Percentiles rank a stretch among this genome's conserved stretches.
phyloP scores from a whole-genome alignment of 2,797 vertebrate genomes.

The Bradypodion pumilum region DNA sequence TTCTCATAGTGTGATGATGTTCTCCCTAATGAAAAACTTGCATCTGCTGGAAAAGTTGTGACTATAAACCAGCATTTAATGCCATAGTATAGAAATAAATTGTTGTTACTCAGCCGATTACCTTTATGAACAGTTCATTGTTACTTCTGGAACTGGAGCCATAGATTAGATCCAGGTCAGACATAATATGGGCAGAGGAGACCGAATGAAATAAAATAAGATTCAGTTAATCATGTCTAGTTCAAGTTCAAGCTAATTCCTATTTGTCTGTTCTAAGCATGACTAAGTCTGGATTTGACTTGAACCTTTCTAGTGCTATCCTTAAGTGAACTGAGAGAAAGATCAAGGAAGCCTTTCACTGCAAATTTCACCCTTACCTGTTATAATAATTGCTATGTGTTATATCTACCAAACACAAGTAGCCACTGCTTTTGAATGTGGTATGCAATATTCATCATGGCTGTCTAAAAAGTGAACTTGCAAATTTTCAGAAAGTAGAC shows the following conservation, averaged over 20 bases:
- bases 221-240: neutral
- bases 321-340: constrained; percentile 32
- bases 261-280: neutral
- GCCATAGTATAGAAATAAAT: neutral
- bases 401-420: constrained; percentile 59
- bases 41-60: neutral
- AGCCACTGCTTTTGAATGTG: constrained; percentile 67
- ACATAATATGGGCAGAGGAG: too few species aligned
- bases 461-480: constrained; percentile 59
- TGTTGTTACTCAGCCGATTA: neutral
- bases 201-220: neutral
- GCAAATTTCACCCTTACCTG: constrained; percentile 48
- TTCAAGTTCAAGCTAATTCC: neutral
- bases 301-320: constrained; percentile 37
- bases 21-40: neutral
- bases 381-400: constrained; percentile 60
- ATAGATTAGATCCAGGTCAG: neutral
- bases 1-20: neutral
- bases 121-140: neutral
- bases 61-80: neutral
- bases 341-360: neutral
- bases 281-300: too few species aligned
- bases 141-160: neutral
- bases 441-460: constrained; percentile 52
- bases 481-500: constrained; percentile 35